Percentiles rank a stretch among this genome's conserved stretches.
phyloP scores from a whole-genome alignment of 2,797 vertebrate genomes.

The Tiaroga cobitis region DNA sequence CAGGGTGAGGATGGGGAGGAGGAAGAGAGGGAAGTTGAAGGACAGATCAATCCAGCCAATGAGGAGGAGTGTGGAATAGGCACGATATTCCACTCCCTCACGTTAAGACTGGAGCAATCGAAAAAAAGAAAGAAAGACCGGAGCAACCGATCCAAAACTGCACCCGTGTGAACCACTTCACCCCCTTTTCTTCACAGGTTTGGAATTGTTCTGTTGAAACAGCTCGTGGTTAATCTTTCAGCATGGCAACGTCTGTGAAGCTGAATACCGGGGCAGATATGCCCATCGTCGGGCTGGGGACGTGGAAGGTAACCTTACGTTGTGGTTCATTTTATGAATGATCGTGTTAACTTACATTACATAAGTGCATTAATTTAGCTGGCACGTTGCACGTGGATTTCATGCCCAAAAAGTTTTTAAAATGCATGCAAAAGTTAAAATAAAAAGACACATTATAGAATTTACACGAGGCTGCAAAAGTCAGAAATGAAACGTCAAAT shows the following conservation, averaged over 20 bases:
- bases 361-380: not conserved
- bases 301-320: constrained; percentile 74
- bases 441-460: not conserved
- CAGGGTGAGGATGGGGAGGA: constrained; percentile 61
- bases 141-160: not conserved
- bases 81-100: too few relatives aligned
- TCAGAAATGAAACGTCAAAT: not conserved
- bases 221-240: not conserved
- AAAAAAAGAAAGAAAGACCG: not conserved
- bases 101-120: not conserved
- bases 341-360: not conserved
- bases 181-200: not conserved
- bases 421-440: not conserved
- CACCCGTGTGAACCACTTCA: not conserved
- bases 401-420: not conserved
- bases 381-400: not conserved
- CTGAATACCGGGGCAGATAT: constrained; percentile 73
- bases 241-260: constrained; percentile 71
- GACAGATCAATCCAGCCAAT: constrained; percentile 62
- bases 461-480: not conserved
- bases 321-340: not conserved
- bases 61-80: constrained; percentile 75
- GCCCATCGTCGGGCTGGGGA: constrained; percentile 79
- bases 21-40: constrained; percentile 52
- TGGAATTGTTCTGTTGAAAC: not conserved